A percentile compares a stretch with the other conserved stretches of the same genome.
phyloP scores from a whole-genome alignment of 2,888 invertebrate genomes.

The Platycheirus rosarum region DNA sequence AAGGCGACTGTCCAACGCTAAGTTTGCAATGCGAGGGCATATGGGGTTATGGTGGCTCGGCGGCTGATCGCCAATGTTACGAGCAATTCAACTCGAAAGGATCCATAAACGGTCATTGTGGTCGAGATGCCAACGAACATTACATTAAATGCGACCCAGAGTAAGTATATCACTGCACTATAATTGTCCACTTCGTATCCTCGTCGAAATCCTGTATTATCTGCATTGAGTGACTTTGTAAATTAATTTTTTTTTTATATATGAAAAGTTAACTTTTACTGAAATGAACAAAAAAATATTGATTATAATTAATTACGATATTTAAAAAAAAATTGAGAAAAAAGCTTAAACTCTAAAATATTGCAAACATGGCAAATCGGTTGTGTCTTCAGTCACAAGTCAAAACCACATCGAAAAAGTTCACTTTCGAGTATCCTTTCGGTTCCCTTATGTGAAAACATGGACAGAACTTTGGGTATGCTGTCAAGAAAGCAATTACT shows the following conservation, averaged over 20 bases:
- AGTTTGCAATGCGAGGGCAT: slow-evolving; percentile 94
- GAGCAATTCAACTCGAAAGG: slow-evolving; percentile 98
- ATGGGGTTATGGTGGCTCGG: slow-evolving; percentile 94
- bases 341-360: slow-evolving; percentile 22
- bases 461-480: neutral
- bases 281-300: neutral
- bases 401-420: slow-evolving; percentile 26
- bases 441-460: neutral
- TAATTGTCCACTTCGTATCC: neutral
- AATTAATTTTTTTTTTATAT: slow-evolving; percentile 24
- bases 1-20: slow-evolving; percentile 95
- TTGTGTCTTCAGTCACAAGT: slow-evolving; percentile 18
- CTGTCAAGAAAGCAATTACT: slow-evolving; percentile 64
- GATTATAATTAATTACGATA: too few relatives aligned
- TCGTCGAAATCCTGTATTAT: slow-evolving; percentile 12
- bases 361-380: slow-evolving; percentile 30
- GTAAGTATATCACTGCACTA: slow-evolving; percentile 84
- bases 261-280: too few relatives aligned
- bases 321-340: slow-evolving; percentile 3
- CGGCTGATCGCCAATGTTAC: slow-evolving; percentile 94
- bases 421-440: neutral
- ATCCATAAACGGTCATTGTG: slow-evolving; percentile 97
- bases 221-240: slow-evolving; percentile 4
- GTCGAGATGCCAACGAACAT: slow-evolving; percentile 88
- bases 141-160: slow-evolving; percentile 93